Conservation (phyloP, 2,797 vertebrate species). For the Petrocephalus schoutedeni region DNA sequence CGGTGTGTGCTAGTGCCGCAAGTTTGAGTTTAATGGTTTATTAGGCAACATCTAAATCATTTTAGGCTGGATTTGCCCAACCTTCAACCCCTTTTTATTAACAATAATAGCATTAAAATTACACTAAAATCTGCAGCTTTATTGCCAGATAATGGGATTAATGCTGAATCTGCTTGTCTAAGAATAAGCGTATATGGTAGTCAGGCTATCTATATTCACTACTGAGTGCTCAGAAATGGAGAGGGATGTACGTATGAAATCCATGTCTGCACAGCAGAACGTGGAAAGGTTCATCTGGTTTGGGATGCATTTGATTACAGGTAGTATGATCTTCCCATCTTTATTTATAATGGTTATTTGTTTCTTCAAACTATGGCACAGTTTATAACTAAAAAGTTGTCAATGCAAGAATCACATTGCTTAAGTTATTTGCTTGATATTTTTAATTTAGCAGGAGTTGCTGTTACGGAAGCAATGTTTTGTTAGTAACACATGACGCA, state of each 20-base stretch:
- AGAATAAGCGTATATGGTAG: slow-evolving; percentile 38
- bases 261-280: slow-evolving; percentile 36
- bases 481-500: background rate
- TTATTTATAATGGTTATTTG: slow-evolving; percentile 36
- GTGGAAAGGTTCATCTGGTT: slow-evolving; percentile 49
- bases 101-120: slow-evolving; percentile 57
- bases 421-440: background rate
- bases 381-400: background rate
- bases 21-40: background rate
- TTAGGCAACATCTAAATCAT: slow-evolving; percentile 17
- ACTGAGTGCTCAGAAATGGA: slow-evolving; percentile 27
- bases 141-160: slow-evolving; percentile 59
- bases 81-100: slow-evolving; percentile 43
- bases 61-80: slow-evolving; percentile 44
- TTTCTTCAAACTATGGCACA: slow-evolving; percentile 43
- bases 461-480: background rate
- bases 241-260: slow-evolving; percentile 28
- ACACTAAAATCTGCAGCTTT: slow-evolving; percentile 55
- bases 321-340: slow-evolving; percentile 23
- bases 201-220: slow-evolving; percentile 46
- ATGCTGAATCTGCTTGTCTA: slow-evolving; percentile 43
- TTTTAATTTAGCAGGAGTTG: background rate
- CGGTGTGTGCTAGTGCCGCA: background rate
- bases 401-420: background rate
- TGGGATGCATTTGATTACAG: slow-evolving; percentile 45